phyloP scores from a whole-genome alignment of 1,140 invertebrate genomes.

The Ceratina australensis region DNA sequence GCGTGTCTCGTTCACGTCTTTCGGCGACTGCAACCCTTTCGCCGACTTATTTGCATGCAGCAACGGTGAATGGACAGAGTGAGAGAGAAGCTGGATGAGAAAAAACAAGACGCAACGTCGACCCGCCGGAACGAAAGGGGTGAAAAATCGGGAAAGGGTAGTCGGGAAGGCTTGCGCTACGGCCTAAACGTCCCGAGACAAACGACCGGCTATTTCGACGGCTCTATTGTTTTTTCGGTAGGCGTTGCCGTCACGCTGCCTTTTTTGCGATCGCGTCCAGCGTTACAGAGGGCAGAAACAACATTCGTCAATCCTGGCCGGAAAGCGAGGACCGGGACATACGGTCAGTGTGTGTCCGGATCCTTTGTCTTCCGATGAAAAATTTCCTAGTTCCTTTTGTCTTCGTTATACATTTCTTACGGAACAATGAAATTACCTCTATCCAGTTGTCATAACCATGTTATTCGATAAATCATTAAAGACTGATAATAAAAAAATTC shows the following conservation, averaged over 20 bases:
- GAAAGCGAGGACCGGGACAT: slow-evolving; percentile 17
- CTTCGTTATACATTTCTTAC: not conserved
- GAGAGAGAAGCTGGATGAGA: not conserved
- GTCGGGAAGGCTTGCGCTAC: not conserved
- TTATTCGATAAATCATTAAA: too few relatives aligned
- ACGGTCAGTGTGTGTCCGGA: slow-evolving; percentile 36
- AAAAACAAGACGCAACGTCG: slow-evolving; percentile 17
- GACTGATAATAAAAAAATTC: too few relatives aligned
- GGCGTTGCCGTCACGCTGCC: slow-evolving; percentile 60
- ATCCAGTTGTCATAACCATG: too few relatives aligned
- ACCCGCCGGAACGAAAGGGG: slow-evolving; percentile 41
- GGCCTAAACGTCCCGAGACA: slow-evolving; percentile 36
- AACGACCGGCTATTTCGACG: slow-evolving; percentile 63
- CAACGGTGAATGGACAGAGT: not conserved
- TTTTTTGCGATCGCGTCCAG: slow-evolving; percentile 60
- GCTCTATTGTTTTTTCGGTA: slow-evolving; percentile 63
- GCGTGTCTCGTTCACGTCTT: slow-evolving; percentile 42
- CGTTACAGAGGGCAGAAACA: slow-evolving; percentile 25
- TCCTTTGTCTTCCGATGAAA: slow-evolving; percentile 32
- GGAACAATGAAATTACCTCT: too few relatives aligned
- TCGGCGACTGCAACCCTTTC: slow-evolving; percentile 52
- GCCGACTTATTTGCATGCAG: slow-evolving; percentile 57
- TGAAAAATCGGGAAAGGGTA: slow-evolving; percentile 52
- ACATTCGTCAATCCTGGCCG: slow-evolving; percentile 63
- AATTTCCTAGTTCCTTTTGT: not conserved